A percentile compares a stretch with the other conserved stretches of the same genome.
Conservation (phyloP, 2,888 invertebrate species). For the Drosophila gaucha region DNA sequence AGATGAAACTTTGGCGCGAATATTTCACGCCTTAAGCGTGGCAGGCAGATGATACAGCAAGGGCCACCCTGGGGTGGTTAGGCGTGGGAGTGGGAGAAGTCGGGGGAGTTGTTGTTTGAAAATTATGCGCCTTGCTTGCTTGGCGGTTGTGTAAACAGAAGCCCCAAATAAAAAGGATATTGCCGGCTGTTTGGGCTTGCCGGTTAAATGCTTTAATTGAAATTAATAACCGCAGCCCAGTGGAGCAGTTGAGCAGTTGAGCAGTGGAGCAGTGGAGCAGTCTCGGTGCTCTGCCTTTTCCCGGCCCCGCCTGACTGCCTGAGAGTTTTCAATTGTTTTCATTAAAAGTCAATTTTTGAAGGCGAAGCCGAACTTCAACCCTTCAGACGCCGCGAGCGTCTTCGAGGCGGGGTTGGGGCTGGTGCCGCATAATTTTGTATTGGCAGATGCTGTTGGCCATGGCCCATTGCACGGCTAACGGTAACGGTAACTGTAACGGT, state of each 20-base stretch:
- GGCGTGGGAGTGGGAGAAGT: neutral
- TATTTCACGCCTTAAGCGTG: slow-evolving; percentile 74
- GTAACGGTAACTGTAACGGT: slow-evolving; percentile 41
- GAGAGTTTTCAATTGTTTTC: slow-evolving; percentile 80
- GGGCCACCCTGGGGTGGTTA: neutral
- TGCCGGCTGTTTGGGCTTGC: slow-evolving; percentile 60
- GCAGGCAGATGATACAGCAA: neutral
- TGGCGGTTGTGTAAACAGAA: slow-evolving; percentile 69
- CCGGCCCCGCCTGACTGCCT: slow-evolving; percentile 9
- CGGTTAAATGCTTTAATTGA: slow-evolving; percentile 82
- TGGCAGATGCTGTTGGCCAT: slow-evolving; percentile 69
- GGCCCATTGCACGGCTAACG: slow-evolving; percentile 64
- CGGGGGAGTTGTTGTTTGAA: slow-evolving; percentile 20
- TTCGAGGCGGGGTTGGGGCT: neutral
- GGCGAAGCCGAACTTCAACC: slow-evolving; percentile 43
- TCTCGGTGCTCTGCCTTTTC: neutral
- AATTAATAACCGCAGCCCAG: slow-evolving; percentile 80
- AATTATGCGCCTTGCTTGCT: slow-evolving; percentile 62
- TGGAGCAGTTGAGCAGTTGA: slow-evolving; percentile 44
- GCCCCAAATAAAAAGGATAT: slow-evolving; percentile 60
- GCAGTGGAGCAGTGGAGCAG: slow-evolving; percentile 18
- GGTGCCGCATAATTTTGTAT: slow-evolving; percentile 73
- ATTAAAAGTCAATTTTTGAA: slow-evolving; percentile 77
- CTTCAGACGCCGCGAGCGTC: slow-evolving; percentile 15
- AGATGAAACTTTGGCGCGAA: slow-evolving; percentile 42